A percentile compares a stretch with the other conserved stretches of the same genome.
phyloP scores from a whole-genome alignment of 1,140 invertebrate genomes.

The Rhopalosiphum padi region DNA sequence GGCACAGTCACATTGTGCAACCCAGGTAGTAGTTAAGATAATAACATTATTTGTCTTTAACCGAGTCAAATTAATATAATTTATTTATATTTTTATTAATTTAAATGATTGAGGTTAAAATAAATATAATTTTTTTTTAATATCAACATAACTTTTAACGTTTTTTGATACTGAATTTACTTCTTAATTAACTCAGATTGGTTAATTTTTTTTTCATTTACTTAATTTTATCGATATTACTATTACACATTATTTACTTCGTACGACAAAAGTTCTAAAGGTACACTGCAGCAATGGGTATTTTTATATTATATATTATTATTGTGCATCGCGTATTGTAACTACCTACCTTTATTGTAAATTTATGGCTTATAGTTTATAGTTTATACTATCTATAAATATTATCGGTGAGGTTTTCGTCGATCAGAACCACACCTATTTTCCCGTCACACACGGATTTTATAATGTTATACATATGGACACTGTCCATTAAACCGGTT shows the following conservation, averaged over 20 bases:
- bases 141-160: background rate
- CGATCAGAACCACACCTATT: background rate
- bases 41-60: too few relatives aligned
- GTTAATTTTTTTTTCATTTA: background rate
- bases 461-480: background rate
- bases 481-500: conserved; percentile 2
- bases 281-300: background rate
- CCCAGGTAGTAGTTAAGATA: too few relatives aligned
- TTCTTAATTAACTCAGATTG: background rate
- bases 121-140: background rate
- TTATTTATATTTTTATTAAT: too few relatives aligned
- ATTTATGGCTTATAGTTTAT: background rate
- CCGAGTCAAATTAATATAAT: too few relatives aligned
- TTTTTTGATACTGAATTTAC: background rate
- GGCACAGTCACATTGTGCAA: too few relatives aligned
- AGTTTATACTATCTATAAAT: background rate
- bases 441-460: background rate
- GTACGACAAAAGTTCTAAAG: background rate
- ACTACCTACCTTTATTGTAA: conserved; percentile 1
- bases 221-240: background rate
- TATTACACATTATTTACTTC: background rate
- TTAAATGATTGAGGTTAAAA: too few relatives aligned
- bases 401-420: background rate
- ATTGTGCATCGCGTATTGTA: background rate
- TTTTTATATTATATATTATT: background rate